These are phyloP conservation scores for Tridacna gigas DNA, from an alignment of 2,888 invertebrate genomes.

Conservation along the genomic window DNA sequence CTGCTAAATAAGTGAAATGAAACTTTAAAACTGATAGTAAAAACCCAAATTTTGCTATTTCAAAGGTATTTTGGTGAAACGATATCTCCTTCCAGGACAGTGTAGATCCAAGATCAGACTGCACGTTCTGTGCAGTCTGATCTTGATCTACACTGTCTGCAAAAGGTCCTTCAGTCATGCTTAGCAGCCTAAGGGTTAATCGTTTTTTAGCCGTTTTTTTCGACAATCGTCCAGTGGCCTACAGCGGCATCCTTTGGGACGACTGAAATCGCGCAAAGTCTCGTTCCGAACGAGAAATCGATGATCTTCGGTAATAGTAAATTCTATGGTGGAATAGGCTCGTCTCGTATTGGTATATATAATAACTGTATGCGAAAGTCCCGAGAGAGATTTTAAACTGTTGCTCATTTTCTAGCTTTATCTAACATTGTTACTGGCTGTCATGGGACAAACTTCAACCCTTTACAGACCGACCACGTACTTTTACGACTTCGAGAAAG, in stretches of 20 bases:
- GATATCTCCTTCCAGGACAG: too few relatives aligned
- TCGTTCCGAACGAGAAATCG: conserved; percentile 30
- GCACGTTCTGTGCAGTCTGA: too few relatives aligned
- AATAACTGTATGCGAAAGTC: conserved; percentile 42
- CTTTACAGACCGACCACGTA: too few relatives aligned
- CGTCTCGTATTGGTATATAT: conserved; percentile 36
- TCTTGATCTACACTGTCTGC: too few relatives aligned
- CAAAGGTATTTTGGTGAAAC: too few relatives aligned
- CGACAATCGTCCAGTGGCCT: neutral
- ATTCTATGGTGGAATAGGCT: conserved; percentile 23
- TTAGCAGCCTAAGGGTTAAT: too few relatives aligned
- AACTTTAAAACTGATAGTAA: too few relatives aligned
- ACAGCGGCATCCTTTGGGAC: neutral
- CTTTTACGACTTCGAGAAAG: too few relatives aligned
- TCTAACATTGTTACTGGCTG: conserved; percentile 48
- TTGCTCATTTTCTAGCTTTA: conserved; percentile 61
- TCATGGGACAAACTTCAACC: conserved; percentile 47
- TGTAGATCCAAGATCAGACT: too few relatives aligned
- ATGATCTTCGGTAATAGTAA: conserved; percentile 47
- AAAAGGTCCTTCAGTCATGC: too few relatives aligned
- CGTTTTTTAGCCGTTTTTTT: neutral
- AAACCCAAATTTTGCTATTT: too few relatives aligned
- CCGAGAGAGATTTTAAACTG: conserved; percentile 56
- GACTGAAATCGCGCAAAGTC: neutral
- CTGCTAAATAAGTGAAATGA: too few relatives aligned